Evolutionary conservation across 2,888 invertebrate species (phyloP).

Genomic region (Pomacea canaliculata): DNA sequence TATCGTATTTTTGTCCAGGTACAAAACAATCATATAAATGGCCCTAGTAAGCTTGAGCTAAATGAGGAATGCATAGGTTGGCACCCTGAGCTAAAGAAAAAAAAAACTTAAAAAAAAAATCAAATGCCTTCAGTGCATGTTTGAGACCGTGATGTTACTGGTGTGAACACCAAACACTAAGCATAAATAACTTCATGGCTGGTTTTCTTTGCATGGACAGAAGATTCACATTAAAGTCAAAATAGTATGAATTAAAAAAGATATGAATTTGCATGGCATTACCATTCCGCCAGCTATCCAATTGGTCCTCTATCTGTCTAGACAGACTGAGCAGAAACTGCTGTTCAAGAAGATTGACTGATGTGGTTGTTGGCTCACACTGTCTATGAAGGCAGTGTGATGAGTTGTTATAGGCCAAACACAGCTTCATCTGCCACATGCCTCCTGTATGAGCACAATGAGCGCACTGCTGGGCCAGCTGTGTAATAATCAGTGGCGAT

Average conservation of each 20-base stretch:
- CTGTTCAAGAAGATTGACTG: conserved; percentile 30
- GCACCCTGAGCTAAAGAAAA: too few relatives aligned
- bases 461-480: conserved; percentile 30
- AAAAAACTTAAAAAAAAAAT: too few relatives aligned
- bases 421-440: conserved; percentile 56
- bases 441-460: conserved; percentile 33
- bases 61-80: too few relatives aligned
- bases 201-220: too few relatives aligned
- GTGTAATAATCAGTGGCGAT: background rate
- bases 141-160: too few relatives aligned
- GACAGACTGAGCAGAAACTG: conserved; percentile 53
- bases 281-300: conserved; percentile 56
- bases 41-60: too few relatives aligned
- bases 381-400: conserved; percentile 35
- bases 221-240: too few relatives aligned
- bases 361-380: conserved; percentile 28
- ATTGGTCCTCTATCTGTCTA: conserved; percentile 45
- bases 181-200: too few relatives aligned
- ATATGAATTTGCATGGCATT: background rate
- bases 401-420: conserved; percentile 52
- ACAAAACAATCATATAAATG: too few relatives aligned
- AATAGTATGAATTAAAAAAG: background rate
- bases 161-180: too few relatives aligned
- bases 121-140: too few relatives aligned
- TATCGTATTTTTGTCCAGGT: too few relatives aligned